Conservation (phyloP, 2,113 vertebrate species). For the Catharus minimus region DNA sequence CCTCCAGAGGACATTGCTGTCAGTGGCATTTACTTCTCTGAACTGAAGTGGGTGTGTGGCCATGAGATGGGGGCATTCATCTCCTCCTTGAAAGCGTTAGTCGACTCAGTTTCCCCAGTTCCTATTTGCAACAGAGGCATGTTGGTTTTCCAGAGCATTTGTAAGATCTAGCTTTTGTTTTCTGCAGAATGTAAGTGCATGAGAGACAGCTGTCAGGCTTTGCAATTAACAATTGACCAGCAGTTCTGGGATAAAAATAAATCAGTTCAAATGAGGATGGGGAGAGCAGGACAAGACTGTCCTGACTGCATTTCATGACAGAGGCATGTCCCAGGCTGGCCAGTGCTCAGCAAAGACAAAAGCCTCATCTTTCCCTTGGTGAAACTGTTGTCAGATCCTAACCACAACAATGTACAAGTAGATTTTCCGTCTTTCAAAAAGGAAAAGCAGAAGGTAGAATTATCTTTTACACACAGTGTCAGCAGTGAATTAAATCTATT, state of each 20-base stretch:
- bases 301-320: background rate
- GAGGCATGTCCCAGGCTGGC: background rate
- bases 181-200: constrained; percentile 1
- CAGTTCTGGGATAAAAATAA: background rate
- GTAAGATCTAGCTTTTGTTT: background rate
- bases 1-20: background rate
- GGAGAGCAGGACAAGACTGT: background rate
- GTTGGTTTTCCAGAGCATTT: background rate
- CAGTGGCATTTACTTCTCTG: constrained; percentile 9
- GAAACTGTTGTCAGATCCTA: background rate
- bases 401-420: background rate
- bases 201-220: background rate
- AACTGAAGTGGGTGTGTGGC: background rate
- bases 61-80: background rate
- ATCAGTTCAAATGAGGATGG: background rate
- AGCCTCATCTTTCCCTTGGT: background rate
- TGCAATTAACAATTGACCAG: background rate
- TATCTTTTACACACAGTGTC: constrained; percentile 12
- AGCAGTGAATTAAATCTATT: constrained; percentile 32
- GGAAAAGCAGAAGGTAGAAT: background rate
- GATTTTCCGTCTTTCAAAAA: constrained; percentile 19
- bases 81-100: background rate
- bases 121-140: background rate
- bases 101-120: background rate
- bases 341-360: rapidly evolving